phyloP scores from a whole-genome alignment of 2,797 vertebrate genomes.

The Macroramphosus scolopax region DNA sequence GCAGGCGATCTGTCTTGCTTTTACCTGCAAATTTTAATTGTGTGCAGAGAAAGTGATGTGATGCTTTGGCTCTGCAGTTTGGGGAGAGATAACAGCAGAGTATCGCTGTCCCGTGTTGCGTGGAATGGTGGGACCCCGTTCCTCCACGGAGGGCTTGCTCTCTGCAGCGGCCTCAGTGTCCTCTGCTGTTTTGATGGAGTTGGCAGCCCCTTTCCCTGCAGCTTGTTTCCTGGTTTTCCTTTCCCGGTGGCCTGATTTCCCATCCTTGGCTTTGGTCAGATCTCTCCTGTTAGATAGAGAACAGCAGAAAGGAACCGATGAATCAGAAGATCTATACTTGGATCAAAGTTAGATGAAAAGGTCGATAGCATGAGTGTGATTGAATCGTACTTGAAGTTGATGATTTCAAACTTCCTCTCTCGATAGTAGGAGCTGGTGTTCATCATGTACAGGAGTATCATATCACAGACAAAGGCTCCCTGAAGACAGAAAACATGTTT shows the following conservation, averaged over 20 bases:
- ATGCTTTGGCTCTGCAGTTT: slow-evolving; percentile 43
- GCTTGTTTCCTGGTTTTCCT: slow-evolving; percentile 56
- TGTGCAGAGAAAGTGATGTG: slow-evolving; percentile 62
- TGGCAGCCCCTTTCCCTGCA: slow-evolving; percentile 38
- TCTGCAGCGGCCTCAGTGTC: slow-evolving; percentile 29
- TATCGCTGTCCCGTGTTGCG: slow-evolving; percentile 76
- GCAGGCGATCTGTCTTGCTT: slow-evolving; percentile 4
- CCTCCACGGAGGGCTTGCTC: slow-evolving; percentile 25
- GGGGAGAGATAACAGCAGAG: slow-evolving; percentile 32
- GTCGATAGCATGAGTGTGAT: too few species aligned
- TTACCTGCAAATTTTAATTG: slow-evolving; percentile 42
- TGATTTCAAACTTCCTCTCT: slow-evolving; percentile 92
- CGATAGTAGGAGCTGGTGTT: slow-evolving; percentile 91
- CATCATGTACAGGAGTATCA: slow-evolving; percentile 93
- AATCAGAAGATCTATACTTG: slow-evolving; percentile 3
- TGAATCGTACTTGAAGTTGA: slow-evolving; percentile 85
- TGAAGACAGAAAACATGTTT: slow-evolving; percentile 56
- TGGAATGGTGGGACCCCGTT: slow-evolving; percentile 65
- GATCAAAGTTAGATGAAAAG: too few species aligned
- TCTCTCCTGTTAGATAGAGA: slow-evolving; percentile 61
- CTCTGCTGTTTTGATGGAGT: slow-evolving; percentile 41
- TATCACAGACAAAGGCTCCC: slow-evolving; percentile 92
- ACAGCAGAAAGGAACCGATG: not conserved
- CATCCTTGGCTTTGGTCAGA: slow-evolving; percentile 46
- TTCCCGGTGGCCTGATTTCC: slow-evolving; percentile 49